Evolutionary conservation across 2,797 vertebrate genomes (phyloP).

Genomic region (Euthynnus affinis): DNA sequence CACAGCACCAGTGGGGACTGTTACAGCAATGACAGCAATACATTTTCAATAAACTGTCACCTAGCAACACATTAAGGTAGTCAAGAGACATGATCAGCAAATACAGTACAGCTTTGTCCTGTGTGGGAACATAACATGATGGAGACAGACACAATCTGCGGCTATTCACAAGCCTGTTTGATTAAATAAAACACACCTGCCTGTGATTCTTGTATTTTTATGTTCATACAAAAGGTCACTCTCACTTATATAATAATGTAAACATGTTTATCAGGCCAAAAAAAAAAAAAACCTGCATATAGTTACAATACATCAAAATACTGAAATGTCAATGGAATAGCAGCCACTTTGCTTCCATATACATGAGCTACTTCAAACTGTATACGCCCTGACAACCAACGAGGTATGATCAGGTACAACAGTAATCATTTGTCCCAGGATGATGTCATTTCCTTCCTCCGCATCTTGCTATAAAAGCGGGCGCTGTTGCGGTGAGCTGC

Average conservation of each 20-base stretch:
- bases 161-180: neutral
- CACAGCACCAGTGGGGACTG: slow-evolving; percentile 1
- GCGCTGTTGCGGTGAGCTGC: slow-evolving; percentile 41
- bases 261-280: neutral
- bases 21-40: slow-evolving; percentile 14
- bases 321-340: neutral
- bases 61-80: slow-evolving; percentile 65
- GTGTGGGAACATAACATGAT: neutral
- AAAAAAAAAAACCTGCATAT: no score
- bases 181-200: neutral
- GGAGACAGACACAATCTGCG: neutral
- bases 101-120: slow-evolving; percentile 42
- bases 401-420: slow-evolving; percentile 33
- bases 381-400: slow-evolving; percentile 49
- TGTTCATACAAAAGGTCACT: neutral
- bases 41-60: slow-evolving; percentile 61
- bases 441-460: slow-evolving; percentile 84
- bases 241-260: neutral
- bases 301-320: neutral
- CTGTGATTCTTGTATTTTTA: neutral
- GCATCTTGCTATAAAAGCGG: slow-evolving; percentile 60
- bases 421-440: neutral
- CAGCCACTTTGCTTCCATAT: neutral
- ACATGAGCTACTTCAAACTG: neutral
- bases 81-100: slow-evolving; percentile 37